A percentile compares a stretch with the other conserved stretches of the same genome.
phyloP scores from a whole-genome alignment of 2,797 vertebrate genomes.

The Nothura maculosa region DNA sequence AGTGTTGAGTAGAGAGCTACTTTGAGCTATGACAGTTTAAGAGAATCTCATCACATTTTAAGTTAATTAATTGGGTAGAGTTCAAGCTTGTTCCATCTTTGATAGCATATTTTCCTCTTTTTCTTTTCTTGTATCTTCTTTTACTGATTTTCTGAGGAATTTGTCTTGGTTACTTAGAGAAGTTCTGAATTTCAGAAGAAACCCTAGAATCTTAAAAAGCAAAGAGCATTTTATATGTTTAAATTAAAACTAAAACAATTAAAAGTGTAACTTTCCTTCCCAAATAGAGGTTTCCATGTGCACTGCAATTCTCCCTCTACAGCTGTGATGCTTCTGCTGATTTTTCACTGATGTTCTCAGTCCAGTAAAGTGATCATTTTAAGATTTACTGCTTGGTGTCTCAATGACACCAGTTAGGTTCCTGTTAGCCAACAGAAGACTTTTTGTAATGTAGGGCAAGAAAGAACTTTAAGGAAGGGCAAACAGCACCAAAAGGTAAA shows the following conservation, averaged over 20 bases:
- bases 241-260: not conserved
- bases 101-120: not conserved
- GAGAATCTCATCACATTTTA: not conserved
- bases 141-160: not conserved
- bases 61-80: not conserved
- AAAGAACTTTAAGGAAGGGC: slow-evolving; percentile 63
- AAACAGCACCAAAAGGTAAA: slow-evolving; percentile 64
- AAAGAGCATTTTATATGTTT: not conserved
- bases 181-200: not conserved
- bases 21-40: not conserved
- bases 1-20: not conserved
- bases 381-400: slow-evolving; percentile 39
- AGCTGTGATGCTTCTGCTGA: not conserved
- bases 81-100: not conserved
- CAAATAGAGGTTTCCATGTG: not conserved
- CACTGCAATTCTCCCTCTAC: not conserved
- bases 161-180: not conserved
- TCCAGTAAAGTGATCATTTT: slow-evolving; percentile 12
- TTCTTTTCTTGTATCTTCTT: not conserved
- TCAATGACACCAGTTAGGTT: slow-evolving; percentile 54
- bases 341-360: slow-evolving; percentile 24
- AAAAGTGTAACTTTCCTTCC: not conserved
- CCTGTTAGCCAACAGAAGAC: slow-evolving; percentile 39
- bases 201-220: not conserved
- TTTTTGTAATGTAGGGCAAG: slow-evolving; percentile 56